Evolutionary conservation across 2,888 invertebrate genomes (phyloP), one percentile per base, ranked within the genome.

Genomic region (Choristoneura rosaceana): DNA sequence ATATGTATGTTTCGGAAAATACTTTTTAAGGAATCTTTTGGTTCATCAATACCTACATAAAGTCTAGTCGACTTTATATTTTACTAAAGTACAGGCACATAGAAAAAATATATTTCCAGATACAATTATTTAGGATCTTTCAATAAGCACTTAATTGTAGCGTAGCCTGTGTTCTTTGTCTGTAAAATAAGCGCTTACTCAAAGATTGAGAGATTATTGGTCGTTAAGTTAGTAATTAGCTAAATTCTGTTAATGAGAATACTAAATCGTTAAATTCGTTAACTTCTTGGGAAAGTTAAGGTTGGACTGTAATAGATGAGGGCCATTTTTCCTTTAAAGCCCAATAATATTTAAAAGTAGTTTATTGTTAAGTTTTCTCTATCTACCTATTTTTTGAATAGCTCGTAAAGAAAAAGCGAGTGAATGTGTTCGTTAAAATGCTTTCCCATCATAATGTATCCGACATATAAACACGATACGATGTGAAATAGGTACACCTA

Each of bases 211-310:
- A 33, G 14, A 38, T 52, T 50, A 38, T 52, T 50, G n/a, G 5
- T 60, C 60, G 52, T 52, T 60, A 41, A 25, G 10, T 41, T 38
- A 73, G 59, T 41, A 52, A 60, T 64, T 50, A 47, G 69, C 67
- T 58, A 52, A 74, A 73, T 70, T 76, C 65, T 43, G 66, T 69
- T 75, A 76, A 76, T 77, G 67, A 70, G 66, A 66, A 67, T 70
- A 75, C 64, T 76, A 74, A 69, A 78, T 78, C 76, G 73, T 75
- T 34, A 74, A 74, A 69, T 76, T 78, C 76, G 73, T 75, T 34
- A 74, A 75, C 50, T 76, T 74, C 52, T 70, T 50, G 59, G 14
- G 52, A 52, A 55, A 43, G 62, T n/a, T 50, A 69, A 61, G 52
- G 43, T 55, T 62, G 50, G 58, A 34, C 17, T 50, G 74, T 75